Conservation (phyloP, 2,113 vertebrate genomes). For the Trichomycterus rosablanca region DNA sequence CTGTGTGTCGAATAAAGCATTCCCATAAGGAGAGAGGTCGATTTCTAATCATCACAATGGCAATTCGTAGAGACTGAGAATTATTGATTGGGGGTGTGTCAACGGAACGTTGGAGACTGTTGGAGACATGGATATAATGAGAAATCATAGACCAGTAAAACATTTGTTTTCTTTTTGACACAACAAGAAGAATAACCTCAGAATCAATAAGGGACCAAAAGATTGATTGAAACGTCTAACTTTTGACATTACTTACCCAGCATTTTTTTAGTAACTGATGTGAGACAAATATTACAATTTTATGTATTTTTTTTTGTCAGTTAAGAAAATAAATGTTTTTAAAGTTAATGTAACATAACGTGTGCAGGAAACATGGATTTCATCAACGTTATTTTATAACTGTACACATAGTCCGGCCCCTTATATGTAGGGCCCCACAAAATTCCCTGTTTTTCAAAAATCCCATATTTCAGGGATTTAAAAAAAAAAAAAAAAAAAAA, state of each 20-base stretch:
- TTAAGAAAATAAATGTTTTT: conserved; percentile 32
- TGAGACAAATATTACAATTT: conserved; percentile 30
- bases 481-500: too few species aligned
- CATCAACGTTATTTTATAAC: too few species aligned
- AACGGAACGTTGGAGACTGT: conserved; percentile 44
- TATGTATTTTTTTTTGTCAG: conserved; percentile 22
- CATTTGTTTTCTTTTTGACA: conserved; percentile 51
- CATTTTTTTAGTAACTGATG: conserved; percentile 31
- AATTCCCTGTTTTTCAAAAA: too few species aligned
- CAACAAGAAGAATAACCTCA: conserved; percentile 38
- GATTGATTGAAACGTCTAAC: conserved; percentile 38
- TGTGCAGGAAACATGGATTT: too few species aligned
- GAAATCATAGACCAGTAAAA: conserved; percentile 51
- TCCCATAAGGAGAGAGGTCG: conserved; percentile 58
- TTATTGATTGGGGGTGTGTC: conserved; percentile 48
- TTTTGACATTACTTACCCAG: conserved; percentile 44
- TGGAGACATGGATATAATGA: conserved; percentile 55
- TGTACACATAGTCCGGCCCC: too few species aligned
- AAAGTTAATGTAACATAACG: too few species aligned
- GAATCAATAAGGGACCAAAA: conserved; percentile 51
- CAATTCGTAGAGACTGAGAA: conserved; percentile 50
- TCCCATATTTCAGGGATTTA: too few species aligned
- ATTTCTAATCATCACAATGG: conserved; percentile 56
- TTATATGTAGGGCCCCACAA: too few species aligned
- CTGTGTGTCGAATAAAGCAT: conserved; percentile 59